Percentiles rank a stretch among this genome's conserved stretches.
phyloP scores from a whole-genome alignment of 2,113 vertebrate species.

The Varanus komodoensis region DNA sequence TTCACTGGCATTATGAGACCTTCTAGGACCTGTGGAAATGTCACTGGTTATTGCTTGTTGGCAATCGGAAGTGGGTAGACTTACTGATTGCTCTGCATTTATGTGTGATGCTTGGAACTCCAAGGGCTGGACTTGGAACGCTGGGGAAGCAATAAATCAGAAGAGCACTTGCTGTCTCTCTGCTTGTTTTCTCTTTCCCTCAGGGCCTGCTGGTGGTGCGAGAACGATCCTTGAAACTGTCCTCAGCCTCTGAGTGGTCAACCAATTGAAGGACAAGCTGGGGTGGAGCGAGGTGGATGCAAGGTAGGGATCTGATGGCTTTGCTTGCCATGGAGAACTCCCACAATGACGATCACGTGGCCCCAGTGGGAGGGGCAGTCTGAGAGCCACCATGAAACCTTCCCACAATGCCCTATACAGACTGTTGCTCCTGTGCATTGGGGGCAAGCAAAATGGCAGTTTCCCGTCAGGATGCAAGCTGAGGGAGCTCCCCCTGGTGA shows the following conservation, averaged over 20 bases:
- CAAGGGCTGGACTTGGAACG: slow-evolving; percentile 60
- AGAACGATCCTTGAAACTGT: not conserved
- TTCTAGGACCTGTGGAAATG: slow-evolving; percentile 9
- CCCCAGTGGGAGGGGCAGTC: too few species aligned
- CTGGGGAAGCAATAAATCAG: not conserved
- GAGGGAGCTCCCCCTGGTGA: too few species aligned
- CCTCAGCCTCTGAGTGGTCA: not conserved
- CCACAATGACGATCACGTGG: too few species aligned
- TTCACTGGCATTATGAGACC: not conserved
- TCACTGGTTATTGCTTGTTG: slow-evolving; percentile 36
- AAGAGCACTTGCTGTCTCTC: not conserved
- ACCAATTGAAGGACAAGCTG: not conserved
- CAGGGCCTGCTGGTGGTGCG: not conserved
- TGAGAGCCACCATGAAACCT: too few species aligned
- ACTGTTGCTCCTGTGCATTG: too few species aligned
- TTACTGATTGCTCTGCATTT: not conserved
- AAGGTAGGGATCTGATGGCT: too few species aligned
- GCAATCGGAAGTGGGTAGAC: slow-evolving; percentile 22
- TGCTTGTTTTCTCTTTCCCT: not conserved
- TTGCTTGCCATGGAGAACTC: too few species aligned
- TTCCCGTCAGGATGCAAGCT: too few species aligned
- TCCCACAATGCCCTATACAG: too few species aligned
- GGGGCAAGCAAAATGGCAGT: too few species aligned
- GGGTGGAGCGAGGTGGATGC: not conserved
- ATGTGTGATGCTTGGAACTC: slow-evolving; percentile 56